phyloP scores from a whole-genome alignment of 1,140 invertebrate genomes.

The Drosophila auraria region DNA sequence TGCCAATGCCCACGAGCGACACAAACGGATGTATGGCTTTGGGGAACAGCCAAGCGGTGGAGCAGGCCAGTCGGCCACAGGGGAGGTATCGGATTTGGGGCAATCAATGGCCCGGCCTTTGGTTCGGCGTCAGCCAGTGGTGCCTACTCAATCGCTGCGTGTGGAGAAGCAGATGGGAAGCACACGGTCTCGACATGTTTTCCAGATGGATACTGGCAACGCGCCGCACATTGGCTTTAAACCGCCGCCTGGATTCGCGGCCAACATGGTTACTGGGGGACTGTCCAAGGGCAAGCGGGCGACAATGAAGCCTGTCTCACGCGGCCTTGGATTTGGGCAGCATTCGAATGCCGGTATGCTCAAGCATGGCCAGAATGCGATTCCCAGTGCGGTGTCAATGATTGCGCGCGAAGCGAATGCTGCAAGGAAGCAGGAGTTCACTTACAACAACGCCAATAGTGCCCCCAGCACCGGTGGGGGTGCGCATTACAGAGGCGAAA shows the following conservation, averaged over 20 bases:
- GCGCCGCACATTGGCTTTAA: constrained; percentile 56
- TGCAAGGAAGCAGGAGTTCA: constrained; percentile 21
- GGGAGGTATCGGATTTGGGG: background rate
- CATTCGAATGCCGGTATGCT: background rate
- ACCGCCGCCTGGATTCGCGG: background rate
- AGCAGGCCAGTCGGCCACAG: constrained; percentile 28
- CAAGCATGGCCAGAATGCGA: constrained; percentile 23
- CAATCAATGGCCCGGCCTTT: background rate
- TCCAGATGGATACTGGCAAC: constrained; percentile 56
- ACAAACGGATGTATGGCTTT: constrained; percentile 37
- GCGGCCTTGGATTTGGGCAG: constrained; percentile 33
- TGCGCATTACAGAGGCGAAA: background rate
- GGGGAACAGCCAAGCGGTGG: constrained; percentile 10
- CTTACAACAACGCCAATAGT: constrained; percentile 34
- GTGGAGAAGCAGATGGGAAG: constrained; percentile 52
- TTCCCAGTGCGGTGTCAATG: constrained; percentile 52
- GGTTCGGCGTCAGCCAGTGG: constrained; percentile 31
- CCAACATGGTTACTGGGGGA: background rate
- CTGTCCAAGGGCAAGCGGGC: constrained; percentile 1
- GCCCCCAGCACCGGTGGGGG: background rate
- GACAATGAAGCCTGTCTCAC: background rate
- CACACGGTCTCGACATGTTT: constrained; percentile 29
- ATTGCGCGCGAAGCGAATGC: constrained; percentile 52
- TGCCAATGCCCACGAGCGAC: constrained; percentile 38
- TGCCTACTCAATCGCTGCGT: constrained; percentile 55